Base-by-base conservation (phyloP, 2,888 invertebrate genomes). In the Drosophila kambysellisi region DNA sequence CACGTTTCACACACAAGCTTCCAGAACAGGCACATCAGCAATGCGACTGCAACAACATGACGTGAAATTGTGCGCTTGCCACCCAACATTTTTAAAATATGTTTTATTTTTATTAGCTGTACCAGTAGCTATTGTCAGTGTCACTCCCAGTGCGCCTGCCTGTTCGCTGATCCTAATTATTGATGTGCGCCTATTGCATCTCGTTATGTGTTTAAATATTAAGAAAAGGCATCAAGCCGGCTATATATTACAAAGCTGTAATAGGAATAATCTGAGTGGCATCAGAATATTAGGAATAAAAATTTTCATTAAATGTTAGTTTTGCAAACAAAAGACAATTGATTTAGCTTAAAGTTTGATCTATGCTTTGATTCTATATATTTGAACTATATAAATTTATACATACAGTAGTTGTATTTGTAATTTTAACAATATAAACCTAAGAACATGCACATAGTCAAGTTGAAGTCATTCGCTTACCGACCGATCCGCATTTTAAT, bases 21-120 rank as follows among this genome's bases (percentile, higher is more conserved):
- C 98, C 98, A 97, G 78, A 96, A 94, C 67, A 95, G 93, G 94
- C 97, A 97, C 84, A 97, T 94, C 86, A 95, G 94, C 87, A 96
- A 93, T 83, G 97, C 95, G 56, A 94, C 95, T 65, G 95, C 90
- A 79, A 25, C 25, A 25, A 96, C 93, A 93, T 97, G 96, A 82
- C 95, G 95, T 66, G 94, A 94, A 81, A 94, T 94, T 79, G 94
- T 94, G 57, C 87, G 88, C 51, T 83, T 83, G 41, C 81, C 74
- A 53, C 87, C 78, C 70, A 88, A 66, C 89, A 89, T 89, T 41
- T 25, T 75, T 37, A 30, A 20, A 50, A 50, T 64, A 32, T 41
- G 33, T 32, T 62, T 25, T 46, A 43, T 20, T 35, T 56, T 46
- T 9, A 25, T 32, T 20, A 29, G 60, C 37, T 43, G 35, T 57